phyloP scores from a whole-genome alignment of 2,797 vertebrate species.

The Eremophila alpestris region DNA sequence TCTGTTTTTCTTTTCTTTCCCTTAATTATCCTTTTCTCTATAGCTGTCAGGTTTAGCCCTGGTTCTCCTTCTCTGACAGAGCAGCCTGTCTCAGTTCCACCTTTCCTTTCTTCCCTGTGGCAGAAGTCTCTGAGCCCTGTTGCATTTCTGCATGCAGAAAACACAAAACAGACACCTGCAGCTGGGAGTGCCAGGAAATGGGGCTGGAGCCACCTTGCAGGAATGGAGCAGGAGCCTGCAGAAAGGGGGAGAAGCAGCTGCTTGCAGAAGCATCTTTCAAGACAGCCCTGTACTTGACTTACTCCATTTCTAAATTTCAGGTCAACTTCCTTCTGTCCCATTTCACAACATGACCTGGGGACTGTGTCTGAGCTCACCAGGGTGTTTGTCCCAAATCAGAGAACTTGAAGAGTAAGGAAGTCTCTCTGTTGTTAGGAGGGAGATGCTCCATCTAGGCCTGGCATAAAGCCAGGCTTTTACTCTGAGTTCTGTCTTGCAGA shows the following conservation, averaged over 20 bases:
- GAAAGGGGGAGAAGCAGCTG: neutral
- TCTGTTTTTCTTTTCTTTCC: fast-evolving
- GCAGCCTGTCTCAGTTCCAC: neutral
- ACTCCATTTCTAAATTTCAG: neutral
- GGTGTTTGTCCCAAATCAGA: neutral
- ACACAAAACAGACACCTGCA: neutral
- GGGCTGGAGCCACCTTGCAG: neutral
- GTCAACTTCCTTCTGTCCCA: neutral
- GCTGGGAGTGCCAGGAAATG: neutral
- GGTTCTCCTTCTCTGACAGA: neutral
- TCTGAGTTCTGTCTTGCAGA: neutral
- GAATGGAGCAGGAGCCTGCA: too few species aligned
- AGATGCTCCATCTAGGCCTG: neutral
- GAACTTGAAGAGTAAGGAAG: neutral
- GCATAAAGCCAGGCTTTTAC: neutral
- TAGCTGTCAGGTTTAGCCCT: neutral
- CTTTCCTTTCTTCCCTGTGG: neutral
- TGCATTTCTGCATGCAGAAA: neutral
- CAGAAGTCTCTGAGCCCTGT: neutral
- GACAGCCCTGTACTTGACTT: neutral
- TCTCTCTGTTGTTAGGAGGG: neutral
- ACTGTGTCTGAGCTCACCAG: neutral
- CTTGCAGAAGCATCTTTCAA: neutral
- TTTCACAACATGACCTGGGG: neutral
- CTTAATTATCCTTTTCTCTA: neutral